phyloP scores from a whole-genome alignment of 2,797 vertebrate genomes.

The Tapirus indicus region DNA sequence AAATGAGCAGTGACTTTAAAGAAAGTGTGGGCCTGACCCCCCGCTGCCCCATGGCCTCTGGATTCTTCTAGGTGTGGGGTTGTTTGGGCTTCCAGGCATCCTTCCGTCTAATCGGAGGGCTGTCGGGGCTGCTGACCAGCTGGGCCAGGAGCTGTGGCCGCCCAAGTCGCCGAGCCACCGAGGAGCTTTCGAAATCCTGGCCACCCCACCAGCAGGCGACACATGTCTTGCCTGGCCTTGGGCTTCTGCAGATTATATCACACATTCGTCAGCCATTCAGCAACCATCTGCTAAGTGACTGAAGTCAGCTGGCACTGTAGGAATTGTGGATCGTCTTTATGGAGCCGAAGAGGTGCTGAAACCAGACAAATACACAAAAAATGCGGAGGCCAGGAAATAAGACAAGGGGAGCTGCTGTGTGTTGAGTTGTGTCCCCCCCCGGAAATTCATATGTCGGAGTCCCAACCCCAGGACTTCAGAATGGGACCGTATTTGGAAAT shows the following conservation, averaged over 20 bases:
- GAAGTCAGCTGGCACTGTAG: fast-evolving
- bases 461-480: background rate
- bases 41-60: background rate
- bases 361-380: too few species aligned
- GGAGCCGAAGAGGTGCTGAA: background rate
- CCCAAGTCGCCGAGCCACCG: fast-evolving
- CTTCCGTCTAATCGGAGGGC: background rate
- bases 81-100: background rate
- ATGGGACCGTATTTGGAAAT: background rate
- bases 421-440: background rate
- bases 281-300: fast-evolving
- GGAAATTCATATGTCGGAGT: background rate
- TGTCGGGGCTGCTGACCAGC: background rate
- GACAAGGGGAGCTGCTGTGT: background rate
- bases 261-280: fast-evolving
- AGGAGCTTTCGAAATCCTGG: background rate
- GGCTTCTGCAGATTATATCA: fast-evolving
- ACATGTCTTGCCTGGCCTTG: background rate
- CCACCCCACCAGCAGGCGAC: background rate
- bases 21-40: constrained; percentile 47
- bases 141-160: background rate
- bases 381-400: background rate
- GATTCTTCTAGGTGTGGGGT: background rate
- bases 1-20: constrained; percentile 53
- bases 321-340: fast-evolving